Base-by-base conservation (phyloP, 2,797 vertebrate genomes). In the Myotis pilosus region DNA sequence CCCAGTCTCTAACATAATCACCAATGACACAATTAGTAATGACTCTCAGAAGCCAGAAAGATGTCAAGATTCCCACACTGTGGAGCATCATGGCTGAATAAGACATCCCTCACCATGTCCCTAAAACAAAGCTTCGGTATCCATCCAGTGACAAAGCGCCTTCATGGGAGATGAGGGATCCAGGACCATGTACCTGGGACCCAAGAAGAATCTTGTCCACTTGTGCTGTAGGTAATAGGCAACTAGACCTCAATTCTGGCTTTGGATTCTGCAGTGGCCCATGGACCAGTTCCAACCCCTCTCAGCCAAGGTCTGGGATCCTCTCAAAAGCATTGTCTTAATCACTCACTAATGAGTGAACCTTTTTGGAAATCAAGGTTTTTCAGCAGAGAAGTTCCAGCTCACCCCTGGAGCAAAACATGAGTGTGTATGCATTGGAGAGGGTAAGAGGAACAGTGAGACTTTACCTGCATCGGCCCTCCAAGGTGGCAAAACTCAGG, bases 1-100 rank as follows among this genome's bases (percentile, higher is more conserved):
- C 33, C 64, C 72, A 13, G 96, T 96, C 93, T 97, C 97, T 96
- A 96, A 97, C 64, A 96, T 97, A 95, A 97, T 79, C 87, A 75
- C 87, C 95, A 92, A 88, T 97, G 97, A 97, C 82, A 91, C 49
- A 93, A 66, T 16, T 96, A 88, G 89, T 96, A 97, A 97, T 96
- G 93, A 97, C 76, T 96, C 92, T 93, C 82, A 82, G 92, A 91
- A 97, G 94, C 89, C 91, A 95, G 96, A 94, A 98, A 91, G 76
- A 96, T 88, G 71, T 97, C 85, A 86, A 96, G 92, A 96, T 83
- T 97, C 90, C 66, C 81, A 97, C 80, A 82, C 71, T 62, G 25
- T 62, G n/a, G 41, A 60, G 49, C 20, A 41, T 53, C 15, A 41
- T n/a, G 15, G 20, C 16, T 75, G 47, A 41, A 44, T 53, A 83